A percentile compares a stretch with the other conserved stretches of the same genome.
Conservation (phyloP, 2,888 invertebrate species). For the Cerceris rybyensis region DNA sequence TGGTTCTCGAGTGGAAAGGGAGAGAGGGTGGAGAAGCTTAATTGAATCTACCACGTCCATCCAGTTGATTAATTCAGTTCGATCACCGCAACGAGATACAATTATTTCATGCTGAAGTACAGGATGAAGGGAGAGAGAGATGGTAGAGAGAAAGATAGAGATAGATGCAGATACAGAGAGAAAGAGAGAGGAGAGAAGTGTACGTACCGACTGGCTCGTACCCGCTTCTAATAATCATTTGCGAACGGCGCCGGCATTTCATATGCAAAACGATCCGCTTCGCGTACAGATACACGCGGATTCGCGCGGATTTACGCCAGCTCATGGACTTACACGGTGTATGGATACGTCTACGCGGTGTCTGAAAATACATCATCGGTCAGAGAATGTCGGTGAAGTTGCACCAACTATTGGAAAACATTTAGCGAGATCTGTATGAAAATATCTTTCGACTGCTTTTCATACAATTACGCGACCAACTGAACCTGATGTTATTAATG, state of each 20-base stretch:
- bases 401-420: not conserved
- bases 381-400: not conserved
- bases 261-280: slow-evolving; percentile 66
- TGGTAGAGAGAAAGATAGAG: not conserved
- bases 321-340: slow-evolving; percentile 5
- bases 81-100: slow-evolving; percentile 58
- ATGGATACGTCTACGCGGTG: slow-evolving; percentile 3
- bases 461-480: not conserved
- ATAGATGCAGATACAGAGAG: not conserved
- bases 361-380: slow-evolving; percentile 6
- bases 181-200: not conserved
- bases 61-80: slow-evolving; percentile 61
- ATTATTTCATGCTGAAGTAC: slow-evolving; percentile 63
- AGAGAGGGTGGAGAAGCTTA: slow-evolving; percentile 46
- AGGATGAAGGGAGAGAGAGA: slow-evolving; percentile 27
- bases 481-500: not conserved
- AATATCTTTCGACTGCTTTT: not conserved
- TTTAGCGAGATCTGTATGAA: not conserved
- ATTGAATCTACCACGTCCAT: slow-evolving; percentile 54
- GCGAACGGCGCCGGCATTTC: slow-evolving; percentile 51
- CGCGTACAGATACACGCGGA: slow-evolving; percentile 37
- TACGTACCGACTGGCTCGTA: slow-evolving; percentile 27
- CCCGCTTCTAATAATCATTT: slow-evolving; percentile 67
- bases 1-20: slow-evolving; percentile 13
- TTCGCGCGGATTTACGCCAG: slow-evolving; percentile 41